These are phyloP conservation scores for Acrocephalus scirpaceus DNA, from an alignment of 2,797 vertebrate species.

Conservation along the genomic window DNA sequence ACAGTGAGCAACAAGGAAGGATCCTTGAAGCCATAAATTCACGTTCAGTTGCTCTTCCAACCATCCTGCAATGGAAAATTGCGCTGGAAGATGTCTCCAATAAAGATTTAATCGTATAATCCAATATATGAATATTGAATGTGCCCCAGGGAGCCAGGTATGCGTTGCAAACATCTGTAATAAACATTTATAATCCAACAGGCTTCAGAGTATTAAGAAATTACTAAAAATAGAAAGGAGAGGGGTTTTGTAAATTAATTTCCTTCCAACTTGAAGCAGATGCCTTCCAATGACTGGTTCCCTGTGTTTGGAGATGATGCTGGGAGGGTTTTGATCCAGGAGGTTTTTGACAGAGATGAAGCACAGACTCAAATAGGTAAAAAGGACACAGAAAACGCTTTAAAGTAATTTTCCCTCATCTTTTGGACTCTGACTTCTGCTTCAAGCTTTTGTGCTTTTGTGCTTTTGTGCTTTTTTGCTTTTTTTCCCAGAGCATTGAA, in stretches of 20 bases:
- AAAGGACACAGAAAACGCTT: not conserved
- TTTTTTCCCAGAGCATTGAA: not conserved
- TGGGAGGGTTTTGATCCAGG: not conserved
- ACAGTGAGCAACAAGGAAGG: not conserved
- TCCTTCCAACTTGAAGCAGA: not conserved
- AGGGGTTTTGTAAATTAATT: not conserved
- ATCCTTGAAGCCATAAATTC: not conserved
- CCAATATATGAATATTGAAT: not conserved
- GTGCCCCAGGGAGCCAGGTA: not conserved
- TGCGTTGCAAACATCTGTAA: not conserved
- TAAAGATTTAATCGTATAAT: not conserved
- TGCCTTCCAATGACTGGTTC: not conserved
- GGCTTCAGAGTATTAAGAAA: not conserved
- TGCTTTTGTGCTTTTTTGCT: not conserved
- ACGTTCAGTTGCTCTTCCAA: not conserved
- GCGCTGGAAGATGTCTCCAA: not conserved
- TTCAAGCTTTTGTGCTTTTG: not conserved
- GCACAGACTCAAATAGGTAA: not conserved
- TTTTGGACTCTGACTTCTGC: not conserved
- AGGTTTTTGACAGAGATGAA: not conserved
- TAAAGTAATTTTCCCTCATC: not conserved
- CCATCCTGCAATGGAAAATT: not conserved
- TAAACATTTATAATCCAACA: not conserved
- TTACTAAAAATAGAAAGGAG: not conserved
- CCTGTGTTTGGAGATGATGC: not conserved